Conservation (phyloP, 2,888 invertebrate genomes). For the Agapostemon virescens region DNA sequence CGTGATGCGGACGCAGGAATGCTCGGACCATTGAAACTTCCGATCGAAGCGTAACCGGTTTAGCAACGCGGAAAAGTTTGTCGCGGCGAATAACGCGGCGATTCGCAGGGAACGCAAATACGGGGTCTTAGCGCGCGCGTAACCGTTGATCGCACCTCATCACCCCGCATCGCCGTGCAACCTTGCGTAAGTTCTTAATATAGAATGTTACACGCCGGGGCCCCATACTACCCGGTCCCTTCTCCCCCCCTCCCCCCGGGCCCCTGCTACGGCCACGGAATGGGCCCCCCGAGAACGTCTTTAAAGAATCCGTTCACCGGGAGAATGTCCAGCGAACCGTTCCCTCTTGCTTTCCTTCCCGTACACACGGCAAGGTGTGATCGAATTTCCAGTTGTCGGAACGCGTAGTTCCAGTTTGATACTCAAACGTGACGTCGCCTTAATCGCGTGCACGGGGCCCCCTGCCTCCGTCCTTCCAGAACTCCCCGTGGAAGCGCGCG, state of each 20-base stretch:
- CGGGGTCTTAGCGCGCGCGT: conserved; percentile 38
- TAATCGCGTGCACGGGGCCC: conserved; percentile 49
- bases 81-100: conserved; percentile 24
- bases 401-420: conserved; percentile 59
- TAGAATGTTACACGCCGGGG: conserved; percentile 29
- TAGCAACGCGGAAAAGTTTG: conserved; percentile 36
- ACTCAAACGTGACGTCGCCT: conserved; percentile 50
- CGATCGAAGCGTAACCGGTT: conserved; percentile 46
- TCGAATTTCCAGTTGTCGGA: conserved; percentile 66
- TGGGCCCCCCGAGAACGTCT: conserved; percentile 28
- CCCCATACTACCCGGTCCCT: not conserved
- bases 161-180: conserved; percentile 55
- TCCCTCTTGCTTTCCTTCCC: conserved; percentile 18
- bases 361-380: conserved; percentile 49
- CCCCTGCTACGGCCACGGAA: not conserved
- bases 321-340: conserved; percentile 46
- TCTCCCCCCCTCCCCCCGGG: not conserved
- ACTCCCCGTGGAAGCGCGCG: conserved; percentile 31
- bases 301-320: conserved; percentile 49
- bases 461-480: not conserved
- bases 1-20: conserved; percentile 29
- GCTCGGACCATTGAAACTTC: conserved; percentile 27
- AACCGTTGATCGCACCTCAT: conserved; percentile 57
- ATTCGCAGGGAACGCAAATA: conserved; percentile 23
- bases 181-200: conserved; percentile 48